Base-by-base conservation (phyloP, 1,140 invertebrate genomes). In the Drosophila bocqueti region DNA sequence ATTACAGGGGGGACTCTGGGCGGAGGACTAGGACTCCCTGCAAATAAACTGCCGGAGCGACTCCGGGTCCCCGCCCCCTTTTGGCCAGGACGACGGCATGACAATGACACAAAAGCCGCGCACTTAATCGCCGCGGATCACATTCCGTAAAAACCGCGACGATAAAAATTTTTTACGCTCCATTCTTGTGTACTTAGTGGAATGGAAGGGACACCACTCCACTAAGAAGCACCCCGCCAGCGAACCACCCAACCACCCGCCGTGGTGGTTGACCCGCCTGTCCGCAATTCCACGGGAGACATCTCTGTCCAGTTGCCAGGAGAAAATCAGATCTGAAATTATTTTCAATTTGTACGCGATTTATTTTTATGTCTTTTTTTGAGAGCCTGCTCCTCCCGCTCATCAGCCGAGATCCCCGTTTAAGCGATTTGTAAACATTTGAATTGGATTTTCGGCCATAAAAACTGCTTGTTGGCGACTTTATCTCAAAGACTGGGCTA, bases 311-410 rank as follows among this genome's bases (percentile, higher is more conserved):
- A 90, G 66, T 82, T 66, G 36, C 59, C 84, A 90, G 84, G 74
- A 84, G 64, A 92, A 89, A 91, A 92, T 91, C 91, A 92, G 92
- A 92, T 91, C 87, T 65, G 87, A 92, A 92, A 92, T 92, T 90
- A 91, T 91, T 85, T 92, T 92, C 91, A 92, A 92, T 92, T 92
- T 92, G 91, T 92, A 92, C 80, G 91, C 91, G 91, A 92, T 92
- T 92, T 92, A 92, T 80, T 92, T 92, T 92, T 85, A 91, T 92
- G 91, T 84, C 75, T 83, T 90, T 87, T 69, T 83, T 81, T 57
- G 57, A 67, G 45, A 46, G 58, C 31, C 54, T 26, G 21, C 54
- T 42, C 21, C 24, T 46, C 67, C 42, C 42, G 54, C 34, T 69
- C 55, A 40, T 55, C 52, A 59, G 46, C 43, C 59, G 36, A 46